Evolutionary conservation across 1,140 invertebrate genomes (phyloP), one percentile per base, ranked within the genome.

Genomic region (Drosophila mayri): DNA sequence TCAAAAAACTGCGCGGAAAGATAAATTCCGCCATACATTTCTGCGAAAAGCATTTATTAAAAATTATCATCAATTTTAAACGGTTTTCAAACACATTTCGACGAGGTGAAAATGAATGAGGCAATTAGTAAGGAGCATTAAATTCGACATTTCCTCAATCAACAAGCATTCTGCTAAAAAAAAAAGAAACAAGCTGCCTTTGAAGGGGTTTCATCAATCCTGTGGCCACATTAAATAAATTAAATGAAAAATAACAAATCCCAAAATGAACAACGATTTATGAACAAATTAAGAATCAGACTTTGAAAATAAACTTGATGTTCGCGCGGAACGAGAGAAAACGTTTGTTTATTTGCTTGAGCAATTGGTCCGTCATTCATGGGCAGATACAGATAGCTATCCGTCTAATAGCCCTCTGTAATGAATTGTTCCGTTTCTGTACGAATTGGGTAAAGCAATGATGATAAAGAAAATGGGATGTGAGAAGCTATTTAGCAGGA

Each of bases 301-400:
- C 72, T 88, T 76, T 72, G 68, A 84, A 84, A 90, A 84, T 84
- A 81, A 77, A 84, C 79, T 63, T 62, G 16, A 44, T 50, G 28
- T 61, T 62, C 35, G n/a, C 37, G 54, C 47, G 41, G 22, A 73
- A 66, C 43, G 63, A 41, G 20, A 57, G 57, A 44, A 78, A 52
- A 47, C 72, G 67, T 90, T 88, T 88, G 85, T 90, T 90, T 88
- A 88, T 88, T 88, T 88, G 81, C 85, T 90, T 88, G 74, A 90
- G 81, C 85, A 88, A 90, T 87, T 79, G 80, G 79, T 64, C 73
- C 85, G 85, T 90, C 84, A 90, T 63, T 81, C 76, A 67, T 66
- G 68, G 80, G 61, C 73, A 43, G 44, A 67, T 65, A 63, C 76
- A 71, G 65, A 78, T 78, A 79, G 75, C 76, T 59, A 78, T 70